Conservation (phyloP, 2,797 vertebrate genomes). For the Notamacropus eugenii region DNA sequence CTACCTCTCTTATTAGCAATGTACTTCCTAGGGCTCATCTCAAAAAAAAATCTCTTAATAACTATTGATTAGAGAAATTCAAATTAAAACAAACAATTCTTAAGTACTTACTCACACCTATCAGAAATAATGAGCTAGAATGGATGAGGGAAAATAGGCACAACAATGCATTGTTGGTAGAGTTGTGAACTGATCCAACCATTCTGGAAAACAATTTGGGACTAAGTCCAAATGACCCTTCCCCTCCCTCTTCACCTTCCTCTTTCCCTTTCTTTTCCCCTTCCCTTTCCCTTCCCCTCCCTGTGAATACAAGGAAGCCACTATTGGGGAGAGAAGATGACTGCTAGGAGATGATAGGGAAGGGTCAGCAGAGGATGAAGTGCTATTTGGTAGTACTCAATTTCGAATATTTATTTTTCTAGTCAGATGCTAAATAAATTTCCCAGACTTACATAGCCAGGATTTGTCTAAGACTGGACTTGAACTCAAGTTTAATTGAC, state of each 20-base stretch:
- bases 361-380: too few relatives aligned
- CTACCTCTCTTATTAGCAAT: background rate
- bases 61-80: background rate
- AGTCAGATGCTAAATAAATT: background rate
- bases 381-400: too few relatives aligned
- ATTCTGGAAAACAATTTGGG: background rate
- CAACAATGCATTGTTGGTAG: background rate
- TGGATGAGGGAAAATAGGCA: background rate
- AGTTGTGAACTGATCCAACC: background rate
- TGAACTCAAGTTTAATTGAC: background rate
- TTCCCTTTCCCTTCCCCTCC: background rate
- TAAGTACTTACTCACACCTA: background rate
- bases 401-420: too few relatives aligned
- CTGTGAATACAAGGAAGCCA: too few relatives aligned
- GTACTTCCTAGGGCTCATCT: background rate
- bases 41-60: background rate
- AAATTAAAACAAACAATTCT: background rate
- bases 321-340: too few relatives aligned
- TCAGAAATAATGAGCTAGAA: background rate
- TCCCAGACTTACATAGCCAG: background rate
- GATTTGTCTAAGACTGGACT: background rate
- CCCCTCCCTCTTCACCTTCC: too few relatives aligned
- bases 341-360: too few relatives aligned
- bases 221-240: background rate
- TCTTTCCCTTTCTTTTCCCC: too few relatives aligned